Conservation (phyloP, 1,140 invertebrate species). For the Nebria ingens region DNA sequence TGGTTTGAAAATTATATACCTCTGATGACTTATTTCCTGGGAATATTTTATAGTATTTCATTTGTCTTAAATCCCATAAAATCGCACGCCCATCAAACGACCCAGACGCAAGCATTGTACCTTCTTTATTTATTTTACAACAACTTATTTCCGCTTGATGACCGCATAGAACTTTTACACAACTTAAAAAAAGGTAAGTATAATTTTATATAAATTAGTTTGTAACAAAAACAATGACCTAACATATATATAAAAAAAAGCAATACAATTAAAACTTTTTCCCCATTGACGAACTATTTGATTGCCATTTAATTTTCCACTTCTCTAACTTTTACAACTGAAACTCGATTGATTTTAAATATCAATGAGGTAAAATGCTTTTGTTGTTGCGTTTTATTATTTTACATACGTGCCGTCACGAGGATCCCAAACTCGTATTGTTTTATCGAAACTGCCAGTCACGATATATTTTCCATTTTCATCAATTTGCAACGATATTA, state of each 20-base stretch:
- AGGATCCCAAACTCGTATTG: constrained; percentile 64
- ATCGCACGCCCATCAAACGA: background rate
- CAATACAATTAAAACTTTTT: constrained; percentile 12
- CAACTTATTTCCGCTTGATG: constrained; percentile 6
- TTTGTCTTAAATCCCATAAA: background rate
- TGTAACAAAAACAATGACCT: too few species aligned
- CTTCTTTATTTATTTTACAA: constrained; percentile 10
- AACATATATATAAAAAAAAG: constrained; percentile 1
- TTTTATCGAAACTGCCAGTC: constrained; percentile 62
- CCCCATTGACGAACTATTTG: background rate
- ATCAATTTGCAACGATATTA: constrained; percentile 8
- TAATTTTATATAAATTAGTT: background rate
- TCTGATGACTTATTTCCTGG: background rate
- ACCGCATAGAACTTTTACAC: background rate
- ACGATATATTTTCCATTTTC: constrained; percentile 5
- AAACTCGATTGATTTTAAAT: too few species aligned
- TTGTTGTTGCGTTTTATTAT: constrained; percentile 52
- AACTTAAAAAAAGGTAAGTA: background rate
- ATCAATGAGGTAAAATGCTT: constrained; percentile 57
- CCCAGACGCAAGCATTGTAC: background rate
- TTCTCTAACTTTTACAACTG: too few species aligned
- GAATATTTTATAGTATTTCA: constrained; percentile 6
- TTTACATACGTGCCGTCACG: constrained; percentile 46
- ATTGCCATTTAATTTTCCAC: too few species aligned
- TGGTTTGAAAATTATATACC: too few species aligned